phyloP scores from a whole-genome alignment of 2,797 vertebrate genomes.

The Syndactyla subalaris region DNA sequence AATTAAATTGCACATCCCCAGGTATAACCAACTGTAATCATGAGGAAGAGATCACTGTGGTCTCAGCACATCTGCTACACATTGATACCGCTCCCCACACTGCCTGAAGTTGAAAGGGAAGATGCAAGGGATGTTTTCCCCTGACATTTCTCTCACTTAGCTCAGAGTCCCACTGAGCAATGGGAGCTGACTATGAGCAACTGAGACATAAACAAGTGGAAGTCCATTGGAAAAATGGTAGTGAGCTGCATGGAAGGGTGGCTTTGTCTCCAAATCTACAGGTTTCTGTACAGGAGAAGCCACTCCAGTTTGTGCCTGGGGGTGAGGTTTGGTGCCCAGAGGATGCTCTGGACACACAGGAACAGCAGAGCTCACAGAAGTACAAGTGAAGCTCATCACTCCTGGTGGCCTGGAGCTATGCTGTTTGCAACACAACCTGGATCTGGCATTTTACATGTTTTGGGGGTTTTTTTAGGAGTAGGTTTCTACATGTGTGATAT shows the following conservation, averaged over 20 bases:
- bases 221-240: conserved; percentile 61
- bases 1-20: conserved; percentile 77
- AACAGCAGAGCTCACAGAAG: neutral
- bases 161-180: conserved; percentile 46
- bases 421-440: neutral
- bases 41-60: conserved; percentile 75
- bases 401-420: neutral
- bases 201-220: conserved; percentile 50
- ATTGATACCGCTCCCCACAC: conserved; percentile 55
- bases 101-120: conserved; percentile 70
- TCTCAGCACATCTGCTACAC: conserved; percentile 79
- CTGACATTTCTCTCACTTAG: conserved; percentile 65
- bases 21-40: conserved; percentile 78
- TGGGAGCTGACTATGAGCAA: neutral
- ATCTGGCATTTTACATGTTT: conserved; percentile 17
- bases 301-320: neutral
- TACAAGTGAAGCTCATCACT: neutral
- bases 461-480: neutral
- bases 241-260: neutral
- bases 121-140: conserved; percentile 62
- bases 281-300: neutral
- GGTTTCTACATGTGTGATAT: conserved; percentile 57
- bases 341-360: neutral
- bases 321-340: neutral
- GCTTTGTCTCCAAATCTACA: neutral